These are phyloP conservation scores for Pelecanus crispus DNA, from an alignment of 2,113 vertebrate genomes.

Conservation along the genomic window DNA sequence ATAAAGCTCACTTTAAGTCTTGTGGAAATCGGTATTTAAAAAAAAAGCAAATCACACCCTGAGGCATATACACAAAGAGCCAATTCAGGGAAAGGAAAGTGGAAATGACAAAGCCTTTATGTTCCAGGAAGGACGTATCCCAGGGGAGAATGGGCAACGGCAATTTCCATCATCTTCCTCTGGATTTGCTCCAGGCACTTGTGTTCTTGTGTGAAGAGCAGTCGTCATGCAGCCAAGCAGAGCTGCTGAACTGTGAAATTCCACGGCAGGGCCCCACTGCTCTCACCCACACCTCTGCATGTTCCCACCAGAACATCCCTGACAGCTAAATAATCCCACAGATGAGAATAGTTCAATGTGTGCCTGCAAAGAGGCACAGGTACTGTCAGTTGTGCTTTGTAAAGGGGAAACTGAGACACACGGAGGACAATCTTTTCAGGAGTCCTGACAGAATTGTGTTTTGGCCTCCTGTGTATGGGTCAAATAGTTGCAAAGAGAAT, in stretches of 20 bases:
- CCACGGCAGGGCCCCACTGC: fast-evolving
- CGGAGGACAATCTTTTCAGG: background rate
- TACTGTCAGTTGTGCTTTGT: background rate
- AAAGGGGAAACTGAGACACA: background rate
- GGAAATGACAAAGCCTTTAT: background rate
- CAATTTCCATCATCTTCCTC: background rate
- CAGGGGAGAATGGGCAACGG: background rate
- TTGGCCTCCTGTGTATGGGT: background rate
- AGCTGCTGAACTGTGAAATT: background rate
- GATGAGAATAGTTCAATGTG: fast-evolving
- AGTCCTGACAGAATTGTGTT: background rate
- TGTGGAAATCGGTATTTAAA: background rate
- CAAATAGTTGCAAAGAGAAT: background rate
- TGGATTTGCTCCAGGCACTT: background rate
- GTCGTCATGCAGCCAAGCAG: background rate
- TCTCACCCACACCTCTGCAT: background rate
- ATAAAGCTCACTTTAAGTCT: background rate
- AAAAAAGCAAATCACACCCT: background rate
- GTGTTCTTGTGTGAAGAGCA: background rate
- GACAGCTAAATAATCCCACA: fast-evolving
- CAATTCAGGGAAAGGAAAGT: background rate
- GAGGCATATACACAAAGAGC: background rate
- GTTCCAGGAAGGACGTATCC: background rate
- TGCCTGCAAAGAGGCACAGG: background rate
- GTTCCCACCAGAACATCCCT: fast-evolving